Base-by-base conservation (phyloP, 2,888 invertebrate species). In the Ptychoptera albimana region DNA sequence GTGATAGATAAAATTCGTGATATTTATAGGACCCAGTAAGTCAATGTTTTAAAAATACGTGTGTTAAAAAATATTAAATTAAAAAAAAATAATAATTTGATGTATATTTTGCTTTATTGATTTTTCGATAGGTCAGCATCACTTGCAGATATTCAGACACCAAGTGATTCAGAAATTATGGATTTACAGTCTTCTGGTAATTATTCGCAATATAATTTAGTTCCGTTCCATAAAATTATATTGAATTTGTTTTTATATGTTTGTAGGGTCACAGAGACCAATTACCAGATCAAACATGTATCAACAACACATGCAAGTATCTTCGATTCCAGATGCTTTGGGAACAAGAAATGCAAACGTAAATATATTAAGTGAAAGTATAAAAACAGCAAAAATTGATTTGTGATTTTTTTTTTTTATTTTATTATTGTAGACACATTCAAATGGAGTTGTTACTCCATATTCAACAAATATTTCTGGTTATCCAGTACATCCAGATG, bases 401-500 rank as follows among this genome's bases (percentile, higher is more conserved):
- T n/a, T n/a, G n/a, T n/a, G n/a, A n/a, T n/a, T n/a, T 23, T 5
- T 5, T 7, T 23, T 7, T 23, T 23, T 7, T 23, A 23, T 23
- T 23, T 23, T 23, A 23, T 23, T 23, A 23, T 23, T 23, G 23
- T 23, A 23, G 23, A 23, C 23, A 54, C 48, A 64, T 61, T 64
- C 66, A 63, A 52, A 52, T 29, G 57, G 66, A 63, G 64, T 73
- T 67, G 57, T 57, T 40, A 29, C 42, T 34, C 61, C 60, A 12
- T 61, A 62, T 50, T 57, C 61, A 51, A 54, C 55, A 47, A 60
- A 58, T 44, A 59, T 65, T 37, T 61, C 71, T 49, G 70, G 69
- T 34, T 81, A 79, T 63, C 92, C 92, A 7, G 80, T 92, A 43
- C 87, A 91, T 62, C 92, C 93, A 0, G 92, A 94, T 64, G 91